Evolutionary conservation across 2,113 vertebrate genomes (phyloP).

Genomic region (Martes martes): DNA sequence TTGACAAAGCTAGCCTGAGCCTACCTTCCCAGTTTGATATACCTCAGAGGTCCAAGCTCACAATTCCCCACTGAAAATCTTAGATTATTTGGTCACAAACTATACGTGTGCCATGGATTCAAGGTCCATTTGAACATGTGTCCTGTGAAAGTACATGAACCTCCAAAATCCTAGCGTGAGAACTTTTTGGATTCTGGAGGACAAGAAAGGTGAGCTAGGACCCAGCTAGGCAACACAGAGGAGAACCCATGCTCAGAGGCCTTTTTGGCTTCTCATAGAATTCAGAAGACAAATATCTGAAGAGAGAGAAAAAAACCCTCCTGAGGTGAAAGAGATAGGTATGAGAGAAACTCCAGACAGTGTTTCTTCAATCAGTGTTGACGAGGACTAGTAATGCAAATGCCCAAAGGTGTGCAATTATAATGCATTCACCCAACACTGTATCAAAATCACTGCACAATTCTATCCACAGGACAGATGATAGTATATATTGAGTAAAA

Average conservation of each 20-base stretch:
- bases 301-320: background rate
- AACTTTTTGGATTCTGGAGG: background rate
- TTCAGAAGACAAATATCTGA: background rate
- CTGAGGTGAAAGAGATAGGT: background rate
- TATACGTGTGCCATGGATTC: background rate
- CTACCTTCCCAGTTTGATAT: background rate
- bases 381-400: constrained; percentile 7
- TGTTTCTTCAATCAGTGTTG: background rate
- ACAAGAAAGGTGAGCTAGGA: background rate
- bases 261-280: background rate
- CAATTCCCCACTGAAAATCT: background rate
- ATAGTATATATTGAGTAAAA: background rate
- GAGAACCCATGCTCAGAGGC: background rate
- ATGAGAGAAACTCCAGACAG: background rate
- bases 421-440: background rate
- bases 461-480: background rate
- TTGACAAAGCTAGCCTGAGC: background rate
- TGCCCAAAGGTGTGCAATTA: background rate
- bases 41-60: background rate
- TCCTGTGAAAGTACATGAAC: background rate
- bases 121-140: background rate
- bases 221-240: background rate
- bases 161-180: background rate
- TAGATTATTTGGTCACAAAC: background rate
- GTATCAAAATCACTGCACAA: background rate